Percentiles rank a stretch among this genome's conserved stretches.
phyloP scores from a whole-genome alignment of 2,113 vertebrate genomes.

The Pseudopipra pipra region DNA sequence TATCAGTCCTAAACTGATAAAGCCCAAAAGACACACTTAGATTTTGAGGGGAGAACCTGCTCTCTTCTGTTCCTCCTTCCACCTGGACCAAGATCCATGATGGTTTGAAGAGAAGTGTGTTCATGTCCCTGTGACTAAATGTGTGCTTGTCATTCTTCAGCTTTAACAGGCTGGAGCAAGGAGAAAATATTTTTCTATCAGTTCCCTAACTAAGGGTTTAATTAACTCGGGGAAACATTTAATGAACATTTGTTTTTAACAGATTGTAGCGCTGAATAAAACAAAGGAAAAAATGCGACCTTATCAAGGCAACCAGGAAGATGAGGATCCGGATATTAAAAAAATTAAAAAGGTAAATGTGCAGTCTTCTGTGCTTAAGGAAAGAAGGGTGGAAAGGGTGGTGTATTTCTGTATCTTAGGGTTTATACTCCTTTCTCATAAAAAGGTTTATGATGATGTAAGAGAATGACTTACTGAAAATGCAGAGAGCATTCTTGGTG shows the following conservation, averaged over 20 bases:
- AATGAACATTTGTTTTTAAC: slow-evolving; percentile 38
- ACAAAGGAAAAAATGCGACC: slow-evolving; percentile 97
- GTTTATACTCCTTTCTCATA: neutral
- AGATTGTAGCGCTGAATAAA: slow-evolving; percentile 98
- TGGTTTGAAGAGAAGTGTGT: neutral
- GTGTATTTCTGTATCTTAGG: neutral
- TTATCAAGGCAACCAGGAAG: slow-evolving; percentile 89
- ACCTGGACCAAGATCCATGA: neutral
- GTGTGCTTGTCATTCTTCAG: neutral
- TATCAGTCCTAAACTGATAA: neutral
- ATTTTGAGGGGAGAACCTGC: neutral
- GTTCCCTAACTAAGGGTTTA: neutral
- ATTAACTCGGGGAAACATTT: neutral
- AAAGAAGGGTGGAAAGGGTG: neutral
- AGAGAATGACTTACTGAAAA: neutral
- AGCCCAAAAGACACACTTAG: neutral
- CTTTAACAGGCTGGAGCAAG: neutral
- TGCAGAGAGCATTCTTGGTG: neutral
- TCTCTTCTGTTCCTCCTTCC: neutral
- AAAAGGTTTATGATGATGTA: neutral
- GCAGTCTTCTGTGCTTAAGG: neutral
- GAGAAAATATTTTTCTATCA: neutral
- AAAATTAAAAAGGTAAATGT: slow-evolving; percentile 96
- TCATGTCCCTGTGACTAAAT: neutral
- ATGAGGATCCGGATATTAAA: slow-evolving; percentile 97